Evolutionary conservation across 2,113 vertebrate genomes (phyloP).

Genomic region (Pollachius pollachius): DNA sequence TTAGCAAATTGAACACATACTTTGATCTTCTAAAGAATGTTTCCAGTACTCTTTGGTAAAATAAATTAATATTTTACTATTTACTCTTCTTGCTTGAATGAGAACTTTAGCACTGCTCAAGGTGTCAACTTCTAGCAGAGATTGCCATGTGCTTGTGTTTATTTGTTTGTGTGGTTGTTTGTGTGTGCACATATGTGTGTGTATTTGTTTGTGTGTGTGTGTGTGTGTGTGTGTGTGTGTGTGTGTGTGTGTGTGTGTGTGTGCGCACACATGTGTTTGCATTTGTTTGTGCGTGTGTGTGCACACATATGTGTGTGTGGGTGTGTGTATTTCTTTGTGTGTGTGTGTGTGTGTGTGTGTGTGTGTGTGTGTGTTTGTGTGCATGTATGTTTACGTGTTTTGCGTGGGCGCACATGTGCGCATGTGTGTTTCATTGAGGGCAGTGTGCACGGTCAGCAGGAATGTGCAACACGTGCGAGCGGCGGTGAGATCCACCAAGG

Average conservation of each 20-base stretch:
- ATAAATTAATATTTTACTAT: too few species aligned
- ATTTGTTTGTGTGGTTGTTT: not conserved
- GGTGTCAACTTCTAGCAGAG: too few species aligned
- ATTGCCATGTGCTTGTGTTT: conserved; percentile 5
- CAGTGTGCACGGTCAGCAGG: not conserved
- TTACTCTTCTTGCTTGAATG: too few species aligned
- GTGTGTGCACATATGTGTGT: conserved; percentile 15
- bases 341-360: conserved; percentile 1
- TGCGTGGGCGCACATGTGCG: conserved; percentile 1
- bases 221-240: not conserved
- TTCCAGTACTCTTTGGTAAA: too few species aligned
- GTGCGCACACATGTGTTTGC: not conserved
- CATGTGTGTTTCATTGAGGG: not conserved
- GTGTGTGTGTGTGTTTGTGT: not conserved
- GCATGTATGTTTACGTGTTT: not conserved
- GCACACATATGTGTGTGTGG: not conserved
- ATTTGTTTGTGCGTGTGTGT: not conserved
- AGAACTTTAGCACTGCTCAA: too few species aligned
- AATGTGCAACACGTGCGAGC: not conserved
- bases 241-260: conserved; percentile 8
- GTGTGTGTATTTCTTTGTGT: conserved; percentile 13
- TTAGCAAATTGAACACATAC: too few species aligned
- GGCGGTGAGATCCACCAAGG: not conserved
- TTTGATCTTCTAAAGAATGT: too few species aligned
- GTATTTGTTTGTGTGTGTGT: not conserved